Base-by-base conservation (phyloP, 2,113 vertebrate species). In the Poeciliopsis retropinna region DNA sequence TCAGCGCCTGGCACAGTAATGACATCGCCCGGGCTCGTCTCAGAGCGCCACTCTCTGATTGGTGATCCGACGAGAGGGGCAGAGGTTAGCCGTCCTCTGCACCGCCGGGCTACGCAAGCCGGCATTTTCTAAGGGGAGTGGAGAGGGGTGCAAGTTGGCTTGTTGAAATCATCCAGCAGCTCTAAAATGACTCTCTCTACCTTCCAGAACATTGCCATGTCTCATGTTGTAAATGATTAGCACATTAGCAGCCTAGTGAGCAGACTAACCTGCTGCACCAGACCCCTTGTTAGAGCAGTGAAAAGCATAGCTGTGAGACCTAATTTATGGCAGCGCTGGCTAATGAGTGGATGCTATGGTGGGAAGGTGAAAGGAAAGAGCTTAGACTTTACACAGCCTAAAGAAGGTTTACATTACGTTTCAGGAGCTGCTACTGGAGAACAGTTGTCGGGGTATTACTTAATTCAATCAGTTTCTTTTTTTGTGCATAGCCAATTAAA, bases 321-420 rank as follows among this genome's bases (percentile, higher is more conserved):
- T 90, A 88, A 89, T 89, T 91, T 75, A 69, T 86, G 71, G 76
- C 88, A 34, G 74, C 32, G 70, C 82, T 81, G 66, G 84, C 88
- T 90, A 91, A 92, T 91, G 89, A 91, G 84, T 70, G 70, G 85
- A 87, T 83, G 79, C 84, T 84, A 64, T 76, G 74, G 77, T 81
- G 81, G 69, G 82, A 81, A 76, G 85, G 77, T 85, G 82, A 87
- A 47, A 67, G 70, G 87, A 89, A 90, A 85, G 86, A 85, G 81
- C 60, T 7, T 65, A 82, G 85, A 67, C 83, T 78, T 84, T 84
- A 78, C 75, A 78, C 62, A 80, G 19, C 76, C 80, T 76, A 73
- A 79, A 76, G 79, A 78, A 76, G 67, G 84, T 72, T 86, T 70
- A 65, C 69, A 44, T 70, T 60, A 51, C 75, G 44, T 15, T 54